Evolutionary conservation across 2,797 vertebrate genomes (phyloP).

Genomic region (Typhlichthys subterraneus): DNA sequence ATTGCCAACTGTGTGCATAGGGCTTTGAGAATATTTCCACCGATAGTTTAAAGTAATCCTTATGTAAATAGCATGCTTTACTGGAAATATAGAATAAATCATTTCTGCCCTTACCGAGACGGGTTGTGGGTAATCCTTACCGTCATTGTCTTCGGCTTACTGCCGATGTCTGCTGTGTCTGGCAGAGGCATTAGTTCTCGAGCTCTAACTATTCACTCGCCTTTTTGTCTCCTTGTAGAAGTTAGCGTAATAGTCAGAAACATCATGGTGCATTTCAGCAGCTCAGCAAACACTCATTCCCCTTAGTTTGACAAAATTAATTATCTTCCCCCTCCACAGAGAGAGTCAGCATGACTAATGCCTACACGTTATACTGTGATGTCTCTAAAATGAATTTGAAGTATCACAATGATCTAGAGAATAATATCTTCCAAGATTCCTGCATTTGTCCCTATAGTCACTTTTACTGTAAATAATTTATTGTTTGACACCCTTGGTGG

Average conservation of each 20-base stretch:
- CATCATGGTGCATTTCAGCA: constrained; percentile 22
- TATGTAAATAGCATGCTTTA: constrained; percentile 76
- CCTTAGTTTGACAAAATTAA: constrained; percentile 37
- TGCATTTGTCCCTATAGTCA: constrained; percentile 34
- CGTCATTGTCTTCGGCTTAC: constrained; percentile 77
- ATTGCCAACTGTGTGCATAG: constrained; percentile 64
- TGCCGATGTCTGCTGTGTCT: constrained; percentile 68
- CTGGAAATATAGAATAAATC: constrained; percentile 75
- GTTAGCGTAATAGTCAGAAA: constrained; percentile 51
- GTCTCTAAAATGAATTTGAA: background rate
- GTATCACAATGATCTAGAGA: constrained; percentile 10
- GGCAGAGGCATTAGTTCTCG: constrained; percentile 61
- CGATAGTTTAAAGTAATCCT: constrained; percentile 76
- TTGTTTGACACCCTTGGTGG: constrained; percentile 33
- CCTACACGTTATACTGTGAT: background rate
- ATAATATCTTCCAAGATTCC: constrained; percentile 34
- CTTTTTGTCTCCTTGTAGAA: constrained; percentile 54
- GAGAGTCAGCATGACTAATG: constrained; percentile 3
- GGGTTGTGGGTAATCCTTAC: constrained; percentile 67
- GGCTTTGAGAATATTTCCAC: constrained; percentile 71
- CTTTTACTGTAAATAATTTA: constrained; percentile 55
- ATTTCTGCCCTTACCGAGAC: constrained; percentile 24
- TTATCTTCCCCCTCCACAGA: constrained; percentile 23
- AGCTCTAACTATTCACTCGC: constrained; percentile 63
- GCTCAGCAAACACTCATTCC: constrained; percentile 34